Base-by-base conservation (phyloP, 2,797 vertebrate species). In the Micromesistius poutassou region DNA sequence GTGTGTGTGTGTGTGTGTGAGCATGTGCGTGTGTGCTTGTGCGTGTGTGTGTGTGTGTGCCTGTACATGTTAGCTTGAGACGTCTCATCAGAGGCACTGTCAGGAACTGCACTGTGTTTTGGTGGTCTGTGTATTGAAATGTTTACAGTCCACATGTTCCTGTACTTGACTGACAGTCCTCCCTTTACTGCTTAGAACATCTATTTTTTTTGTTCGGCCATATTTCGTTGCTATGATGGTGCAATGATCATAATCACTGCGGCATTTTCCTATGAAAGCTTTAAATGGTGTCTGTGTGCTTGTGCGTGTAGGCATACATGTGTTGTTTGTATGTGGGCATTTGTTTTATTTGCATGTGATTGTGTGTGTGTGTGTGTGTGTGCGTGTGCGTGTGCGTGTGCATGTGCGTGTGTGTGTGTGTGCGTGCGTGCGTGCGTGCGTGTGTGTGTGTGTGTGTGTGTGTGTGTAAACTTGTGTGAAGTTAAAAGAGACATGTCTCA, bases 131-230 rank as follows among this genome's bases (percentile, higher is more conserved):
- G 77, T 89, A 40, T 88, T 87, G 83, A 88, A 87, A 89, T 91
- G 93, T 94, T 92, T 92, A 92, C 91, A 91, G 89, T 90, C 77
- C 87, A 88, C 87, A 82, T 86, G 86, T 87, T 83, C 86, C 80
- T 76, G 83, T 88, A 89, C 81, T 81, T 42, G 79, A 83, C 84
- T 86, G 90, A 85, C 88, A 89, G 87, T 91, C 91, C 86, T 92
- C 90, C 90, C 89, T 93, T 91, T 92, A 88, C 90, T 90, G 92
- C 92, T 92, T 92, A 92, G 91, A 92, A 90, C 86, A 83, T 82
- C 79, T 77, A 70, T 66, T 71, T 85, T 84, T 86, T 83, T 83
- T 86, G 84, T 88, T 83, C 86, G 87, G 87, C 85, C 84, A 85
- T 85, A 82, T 81, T 87, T 85, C 19, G 55, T 82, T 85, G 78